These are phyloP conservation scores for Narcine bancroftii DNA, from an alignment of 2,113 vertebrate species.

Conservation along the genomic window DNA sequence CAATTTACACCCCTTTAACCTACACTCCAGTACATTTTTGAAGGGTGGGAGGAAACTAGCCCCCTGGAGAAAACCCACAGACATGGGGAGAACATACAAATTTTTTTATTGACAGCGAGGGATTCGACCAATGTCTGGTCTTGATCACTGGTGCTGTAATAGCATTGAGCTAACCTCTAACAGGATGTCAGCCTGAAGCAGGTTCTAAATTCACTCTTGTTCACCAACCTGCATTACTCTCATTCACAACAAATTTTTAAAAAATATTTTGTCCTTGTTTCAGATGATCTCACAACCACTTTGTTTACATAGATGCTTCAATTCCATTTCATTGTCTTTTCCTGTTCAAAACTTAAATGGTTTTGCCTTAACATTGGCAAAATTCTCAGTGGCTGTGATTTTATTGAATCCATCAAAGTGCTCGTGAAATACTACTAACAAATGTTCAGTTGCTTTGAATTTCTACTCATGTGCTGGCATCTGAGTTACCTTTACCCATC, in stretches of 20 bases:
- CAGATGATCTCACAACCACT: not conserved
- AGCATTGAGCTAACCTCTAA: no score
- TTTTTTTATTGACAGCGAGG: no score
- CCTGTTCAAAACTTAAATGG: not conserved
- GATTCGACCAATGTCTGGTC: no score
- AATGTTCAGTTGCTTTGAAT: not conserved
- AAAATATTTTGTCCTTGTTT: not conserved
- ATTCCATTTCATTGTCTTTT: not conserved
- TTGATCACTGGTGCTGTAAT: no score
- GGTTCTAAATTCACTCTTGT: not conserved
- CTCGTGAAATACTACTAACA: not conserved
- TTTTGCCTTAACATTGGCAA: not conserved
- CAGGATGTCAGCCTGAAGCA: not conserved
- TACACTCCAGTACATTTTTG: no score
- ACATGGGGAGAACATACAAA: no score
- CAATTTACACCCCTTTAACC: no score
- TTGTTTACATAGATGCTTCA: not conserved
- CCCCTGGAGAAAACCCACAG: no score
- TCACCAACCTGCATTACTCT: not conserved
- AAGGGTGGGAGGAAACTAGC: no score
- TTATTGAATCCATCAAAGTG: not conserved
- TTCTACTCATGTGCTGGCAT: not conserved
- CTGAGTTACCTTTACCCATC: not conserved
- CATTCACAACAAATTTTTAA: not conserved
- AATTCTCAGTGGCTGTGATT: not conserved